phyloP scores from a whole-genome alignment of 2,797 vertebrate species.

The Characodon lateralis region DNA sequence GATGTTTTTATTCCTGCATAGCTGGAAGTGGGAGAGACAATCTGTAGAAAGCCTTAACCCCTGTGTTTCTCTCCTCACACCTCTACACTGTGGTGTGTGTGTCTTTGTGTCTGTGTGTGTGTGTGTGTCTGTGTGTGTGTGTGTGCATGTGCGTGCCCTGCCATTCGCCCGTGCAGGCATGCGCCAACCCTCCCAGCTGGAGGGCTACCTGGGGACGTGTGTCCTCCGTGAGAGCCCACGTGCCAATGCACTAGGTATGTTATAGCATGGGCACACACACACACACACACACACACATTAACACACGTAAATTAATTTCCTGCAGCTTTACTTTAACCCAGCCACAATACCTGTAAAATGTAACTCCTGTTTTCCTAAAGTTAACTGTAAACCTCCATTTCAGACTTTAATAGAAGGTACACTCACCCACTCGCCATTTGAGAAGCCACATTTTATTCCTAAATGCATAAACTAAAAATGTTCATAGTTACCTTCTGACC shows the following conservation, averaged over 20 bases:
- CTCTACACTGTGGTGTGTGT: slow-evolving; percentile 30
- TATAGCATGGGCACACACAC: slow-evolving; percentile 50
- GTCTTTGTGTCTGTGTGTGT: slow-evolving; percentile 43
- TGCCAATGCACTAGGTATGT: slow-evolving; percentile 85
- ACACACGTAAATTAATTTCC: neutral
- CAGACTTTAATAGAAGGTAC: neutral
- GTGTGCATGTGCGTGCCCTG: slow-evolving; percentile 16
- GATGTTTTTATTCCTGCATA: slow-evolving; percentile 44
- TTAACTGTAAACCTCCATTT: slow-evolving; percentile 4
- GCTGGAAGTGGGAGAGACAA: slow-evolving; percentile 48
- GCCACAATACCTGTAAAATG: neutral
- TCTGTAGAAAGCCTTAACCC: slow-evolving; percentile 44
- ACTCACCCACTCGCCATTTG: neutral
- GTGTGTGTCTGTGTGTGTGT: slow-evolving; percentile 36
- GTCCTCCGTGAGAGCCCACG: slow-evolving; percentile 86
- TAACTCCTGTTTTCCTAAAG: neutral
- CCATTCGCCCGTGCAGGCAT: slow-evolving; percentile 74
- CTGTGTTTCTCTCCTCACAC: slow-evolving; percentile 54
- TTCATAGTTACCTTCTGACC: neutral
- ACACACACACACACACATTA: slow-evolving; percentile 13
- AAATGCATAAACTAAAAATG: slow-evolving; percentile 1
- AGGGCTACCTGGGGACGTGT: slow-evolving; percentile 86
- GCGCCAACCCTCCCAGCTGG: slow-evolving; percentile 86
- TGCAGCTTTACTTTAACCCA: neutral
- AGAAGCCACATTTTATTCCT: neutral